These are phyloP conservation scores for Okamejei kenojei DNA, from an alignment of 2,797 vertebrate species.

Conservation along the genomic window DNA sequence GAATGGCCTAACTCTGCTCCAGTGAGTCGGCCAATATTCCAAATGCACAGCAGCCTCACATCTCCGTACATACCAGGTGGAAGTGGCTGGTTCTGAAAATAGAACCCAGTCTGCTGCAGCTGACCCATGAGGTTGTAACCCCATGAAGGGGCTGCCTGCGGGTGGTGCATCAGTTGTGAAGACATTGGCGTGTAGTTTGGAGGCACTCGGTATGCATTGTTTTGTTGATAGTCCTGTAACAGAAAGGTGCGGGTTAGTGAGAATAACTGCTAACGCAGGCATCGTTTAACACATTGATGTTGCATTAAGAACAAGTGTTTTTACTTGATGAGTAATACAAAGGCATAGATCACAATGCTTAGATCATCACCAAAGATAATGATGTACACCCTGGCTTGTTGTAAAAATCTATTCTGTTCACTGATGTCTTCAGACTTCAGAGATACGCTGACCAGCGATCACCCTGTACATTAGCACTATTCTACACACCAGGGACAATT, in stretches of 20 bases:
- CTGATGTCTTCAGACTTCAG: no score
- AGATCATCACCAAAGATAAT: no score
- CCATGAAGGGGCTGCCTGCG: slow-evolving; percentile 51
- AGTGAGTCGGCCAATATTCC: background rate
- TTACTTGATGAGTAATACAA: background rate
- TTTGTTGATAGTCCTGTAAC: slow-evolving; percentile 56
- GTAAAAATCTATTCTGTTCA: no score
- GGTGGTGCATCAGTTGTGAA: slow-evolving; percentile 54
- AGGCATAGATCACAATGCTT: no score
- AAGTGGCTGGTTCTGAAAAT: slow-evolving; percentile 55
- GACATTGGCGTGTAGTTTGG: slow-evolving; percentile 53
- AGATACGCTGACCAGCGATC: no score
- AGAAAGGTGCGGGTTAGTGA: slow-evolving; percentile 15
- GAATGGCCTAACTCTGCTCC: no score
- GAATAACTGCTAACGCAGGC: background rate
- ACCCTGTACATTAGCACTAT: no score
- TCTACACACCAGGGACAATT: no score
- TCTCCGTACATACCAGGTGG: slow-evolving; percentile 48
- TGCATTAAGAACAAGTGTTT: no score
- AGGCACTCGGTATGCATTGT: slow-evolving; percentile 53
- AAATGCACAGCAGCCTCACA: background rate
- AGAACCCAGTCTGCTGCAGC: slow-evolving; percentile 50
- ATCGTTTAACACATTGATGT: background rate
- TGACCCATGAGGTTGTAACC: slow-evolving; percentile 56
- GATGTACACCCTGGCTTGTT: no score